Conservation (phyloP, 2,888 invertebrate species). For the Agelastica alni region DNA sequence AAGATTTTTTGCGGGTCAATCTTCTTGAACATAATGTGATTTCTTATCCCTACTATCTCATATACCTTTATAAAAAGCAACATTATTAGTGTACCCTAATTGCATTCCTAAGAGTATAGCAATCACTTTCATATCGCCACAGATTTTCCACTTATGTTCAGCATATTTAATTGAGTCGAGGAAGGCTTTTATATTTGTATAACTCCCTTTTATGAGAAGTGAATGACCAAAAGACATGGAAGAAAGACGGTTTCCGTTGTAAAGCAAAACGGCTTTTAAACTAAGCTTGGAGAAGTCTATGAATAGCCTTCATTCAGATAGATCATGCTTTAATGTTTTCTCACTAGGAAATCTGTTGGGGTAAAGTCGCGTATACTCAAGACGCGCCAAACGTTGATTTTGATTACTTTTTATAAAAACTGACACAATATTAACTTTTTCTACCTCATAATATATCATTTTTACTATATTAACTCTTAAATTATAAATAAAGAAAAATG, state of each 20-base stretch:
- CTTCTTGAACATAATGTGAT: no score
- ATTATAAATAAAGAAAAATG: no score
- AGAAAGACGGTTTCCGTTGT: background rate
- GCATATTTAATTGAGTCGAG: background rate
- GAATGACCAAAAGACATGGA: background rate
- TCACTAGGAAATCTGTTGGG: no score
- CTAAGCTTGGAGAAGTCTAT: background rate
- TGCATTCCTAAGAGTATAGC: background rate
- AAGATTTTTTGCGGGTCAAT: no score
- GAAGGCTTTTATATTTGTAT: background rate
- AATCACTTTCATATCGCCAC: background rate
- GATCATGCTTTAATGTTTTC: background rate
- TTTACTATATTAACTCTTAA: no score
- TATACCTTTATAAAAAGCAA: background rate
- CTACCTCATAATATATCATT: no score
- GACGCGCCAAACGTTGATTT: no score
- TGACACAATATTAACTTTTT: no score
- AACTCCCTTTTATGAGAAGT: background rate
- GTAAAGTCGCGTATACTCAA: no score
- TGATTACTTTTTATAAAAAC: no score
- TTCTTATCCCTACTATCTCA: background rate
- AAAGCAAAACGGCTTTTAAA: background rate
- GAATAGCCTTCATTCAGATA: background rate
- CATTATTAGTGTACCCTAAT: background rate
- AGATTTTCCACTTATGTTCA: slow-evolving; percentile 1